These are phyloP conservation scores for Holocentrus rufus DNA, from an alignment of 2,797 vertebrate species.

Conservation along the genomic window DNA sequence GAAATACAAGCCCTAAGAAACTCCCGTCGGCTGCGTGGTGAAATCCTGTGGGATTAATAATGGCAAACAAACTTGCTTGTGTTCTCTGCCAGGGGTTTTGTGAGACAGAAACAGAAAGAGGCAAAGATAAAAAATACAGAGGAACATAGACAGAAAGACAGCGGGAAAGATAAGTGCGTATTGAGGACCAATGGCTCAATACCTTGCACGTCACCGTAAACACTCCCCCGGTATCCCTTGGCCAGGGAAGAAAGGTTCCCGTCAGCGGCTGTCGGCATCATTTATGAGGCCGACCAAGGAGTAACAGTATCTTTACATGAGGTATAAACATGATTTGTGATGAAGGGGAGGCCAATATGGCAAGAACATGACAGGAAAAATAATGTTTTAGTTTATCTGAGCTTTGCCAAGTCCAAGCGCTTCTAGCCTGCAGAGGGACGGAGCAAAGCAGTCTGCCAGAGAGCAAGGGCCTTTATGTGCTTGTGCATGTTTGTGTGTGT, in stretches of 20 bases:
- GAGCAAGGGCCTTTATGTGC: no score
- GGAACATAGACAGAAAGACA: background rate
- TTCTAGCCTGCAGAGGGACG: no score
- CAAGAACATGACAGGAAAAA: conserved; percentile 2
- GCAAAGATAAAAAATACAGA: no score
- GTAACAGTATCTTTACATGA: conserved; percentile 1
- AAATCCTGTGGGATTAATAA: no score
- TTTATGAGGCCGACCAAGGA: conserved; percentile 20
- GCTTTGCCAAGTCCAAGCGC: background rate
- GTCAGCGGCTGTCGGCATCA: conserved; percentile 28
- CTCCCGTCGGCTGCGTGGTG: no score
- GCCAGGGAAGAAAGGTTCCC: conserved; percentile 38
- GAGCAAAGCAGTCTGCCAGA: no score
- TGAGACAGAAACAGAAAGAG: no score
- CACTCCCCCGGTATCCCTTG: conserved; percentile 40
- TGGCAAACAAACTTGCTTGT: no score
- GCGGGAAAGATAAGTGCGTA: background rate
- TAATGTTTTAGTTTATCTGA: background rate
- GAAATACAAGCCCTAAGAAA: no score
- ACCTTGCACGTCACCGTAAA: conserved; percentile 34
- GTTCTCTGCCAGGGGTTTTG: no score
- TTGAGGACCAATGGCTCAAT: background rate
- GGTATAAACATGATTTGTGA: conserved; percentile 16
- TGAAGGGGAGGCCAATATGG: background rate
- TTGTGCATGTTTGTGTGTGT: background rate